Evolutionary conservation across 1,140 invertebrate species (phyloP).

Genomic region (Tetragonula clypearis): DNA sequence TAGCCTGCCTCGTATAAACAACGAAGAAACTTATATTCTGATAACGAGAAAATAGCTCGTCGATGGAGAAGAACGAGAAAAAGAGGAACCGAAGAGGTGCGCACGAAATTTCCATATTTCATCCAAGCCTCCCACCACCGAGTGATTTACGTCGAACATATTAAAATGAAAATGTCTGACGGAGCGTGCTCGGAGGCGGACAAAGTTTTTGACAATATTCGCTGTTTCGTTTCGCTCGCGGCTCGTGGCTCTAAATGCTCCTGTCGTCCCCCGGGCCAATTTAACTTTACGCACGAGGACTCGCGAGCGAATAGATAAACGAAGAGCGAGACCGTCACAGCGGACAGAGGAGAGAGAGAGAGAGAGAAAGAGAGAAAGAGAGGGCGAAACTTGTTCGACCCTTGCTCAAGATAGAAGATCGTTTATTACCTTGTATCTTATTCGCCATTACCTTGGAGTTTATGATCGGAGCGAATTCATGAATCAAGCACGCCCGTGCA

Average conservation of each 20-base stretch:
- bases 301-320: conserved; percentile 24
- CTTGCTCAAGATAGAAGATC: conserved; percentile 33
- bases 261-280: conserved; percentile 34
- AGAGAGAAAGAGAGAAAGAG: background rate
- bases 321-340: conserved; percentile 2
- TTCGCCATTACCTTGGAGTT: conserved; percentile 49
- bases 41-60: background rate
- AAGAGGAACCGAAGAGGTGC: too few species aligned
- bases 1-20: background rate
- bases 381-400: conserved; percentile 27
- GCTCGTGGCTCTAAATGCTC: background rate
- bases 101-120: conserved; percentile 32
- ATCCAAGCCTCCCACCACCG: background rate
- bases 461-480: conserved; percentile 51
- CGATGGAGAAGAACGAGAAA: background rate
- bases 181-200: background rate
- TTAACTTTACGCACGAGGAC: conserved; percentile 15
- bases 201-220: conserved; percentile 42
- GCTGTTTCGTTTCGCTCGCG: conserved; percentile 3
- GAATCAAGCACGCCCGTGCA: conserved; percentile 30
- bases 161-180: conserved; percentile 45
- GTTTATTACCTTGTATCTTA: conserved; percentile 55
- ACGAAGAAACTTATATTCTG: conserved; percentile 17
- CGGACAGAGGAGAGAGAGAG: background rate
- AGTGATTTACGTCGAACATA: conserved; percentile 33